Conservation (phyloP, 2,888 invertebrate species). For the Diadegma fenestrale region DNA sequence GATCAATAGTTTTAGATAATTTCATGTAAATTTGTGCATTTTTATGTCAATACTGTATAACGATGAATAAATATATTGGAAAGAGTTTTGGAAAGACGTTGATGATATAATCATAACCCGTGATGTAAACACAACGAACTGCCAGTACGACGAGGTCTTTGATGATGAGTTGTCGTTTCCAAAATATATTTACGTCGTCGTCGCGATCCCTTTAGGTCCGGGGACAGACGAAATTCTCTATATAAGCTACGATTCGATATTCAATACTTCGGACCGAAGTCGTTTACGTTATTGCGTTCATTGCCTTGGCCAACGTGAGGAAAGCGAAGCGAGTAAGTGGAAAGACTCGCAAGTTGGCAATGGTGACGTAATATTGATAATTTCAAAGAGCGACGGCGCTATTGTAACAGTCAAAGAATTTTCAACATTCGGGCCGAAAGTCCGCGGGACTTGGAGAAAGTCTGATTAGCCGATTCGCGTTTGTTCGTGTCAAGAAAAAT, state of each 20-base stretch:
- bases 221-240: slow-evolving; percentile 12
- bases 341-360: neutral
- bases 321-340: neutral
- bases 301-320: neutral
- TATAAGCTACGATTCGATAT: neutral
- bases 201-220: neutral
- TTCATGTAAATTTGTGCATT: slow-evolving; percentile 18
- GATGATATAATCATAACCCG: slow-evolving; percentile 1
- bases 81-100: slow-evolving; percentile 2
- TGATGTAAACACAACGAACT: slow-evolving; percentile 1
- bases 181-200: slow-evolving; percentile 32
- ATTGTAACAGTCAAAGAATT: neutral
- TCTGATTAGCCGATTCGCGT: neutral
- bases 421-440: neutral
- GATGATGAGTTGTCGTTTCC: slow-evolving; percentile 29
- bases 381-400: neutral
- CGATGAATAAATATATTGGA: slow-evolving; percentile 2
- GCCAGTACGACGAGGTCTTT: neutral
- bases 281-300: neutral
- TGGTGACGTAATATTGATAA: neutral
- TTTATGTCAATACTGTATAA: neutral
- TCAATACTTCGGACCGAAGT: neutral
- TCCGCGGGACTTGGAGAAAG: neutral
- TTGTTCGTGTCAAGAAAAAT: neutral
- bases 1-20: slow-evolving; percentile 26